Evolutionary conservation across 2,113 vertebrate species (phyloP), one percentile per base, ranked within the genome.

Genomic region (Tachysurus fulvidraco): DNA sequence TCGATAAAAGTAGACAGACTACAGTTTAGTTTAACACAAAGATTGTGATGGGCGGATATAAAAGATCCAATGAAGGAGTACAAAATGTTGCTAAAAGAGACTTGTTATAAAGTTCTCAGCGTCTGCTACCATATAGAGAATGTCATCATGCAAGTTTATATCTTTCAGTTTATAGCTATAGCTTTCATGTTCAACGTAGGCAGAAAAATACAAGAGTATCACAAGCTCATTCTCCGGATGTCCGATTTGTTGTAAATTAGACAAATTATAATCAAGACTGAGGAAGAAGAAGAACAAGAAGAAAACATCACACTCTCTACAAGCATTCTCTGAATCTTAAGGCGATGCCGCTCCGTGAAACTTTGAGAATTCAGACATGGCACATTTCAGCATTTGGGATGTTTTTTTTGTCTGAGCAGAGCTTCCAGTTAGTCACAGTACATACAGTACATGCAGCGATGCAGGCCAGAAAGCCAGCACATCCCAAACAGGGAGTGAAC

Each of bases 61-160:
- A 95, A 95, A 95, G 77, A 85, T 87, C 92, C 85, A 95, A 94
- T 92, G 94, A 94, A 91, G 59, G 91, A 89, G 92, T 95, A 95
- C 90, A 95, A 96, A 95, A 95, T 95, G 94, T 89, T 93, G 92
- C 92, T 93, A 94, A 94, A 95, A 95, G 93, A 90, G 93, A 91
- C 88, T 91, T 90, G 88, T 91, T 93, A 95, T 91, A 95, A 95
- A 95, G 92, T 93, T 88, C 78, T 55, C 91, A 93, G 92, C 91
- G 88, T 94, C 90, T 91, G 91, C 92, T 93, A 93, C 87, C 93
- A 81, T 82, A 81, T 73, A 85, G 88, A 78, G 79, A 94, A 93
- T 92, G 92, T 94, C 92, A 90, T 92, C 94, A 95, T 95, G 94
- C 94, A 94, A 92, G 90, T 83, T 78, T 65, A 77, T 86, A 80